Evolutionary conservation across 2,888 invertebrate species (phyloP), one percentile per base, ranked within the genome.

Genomic region (Ennomos erosarius): DNA sequence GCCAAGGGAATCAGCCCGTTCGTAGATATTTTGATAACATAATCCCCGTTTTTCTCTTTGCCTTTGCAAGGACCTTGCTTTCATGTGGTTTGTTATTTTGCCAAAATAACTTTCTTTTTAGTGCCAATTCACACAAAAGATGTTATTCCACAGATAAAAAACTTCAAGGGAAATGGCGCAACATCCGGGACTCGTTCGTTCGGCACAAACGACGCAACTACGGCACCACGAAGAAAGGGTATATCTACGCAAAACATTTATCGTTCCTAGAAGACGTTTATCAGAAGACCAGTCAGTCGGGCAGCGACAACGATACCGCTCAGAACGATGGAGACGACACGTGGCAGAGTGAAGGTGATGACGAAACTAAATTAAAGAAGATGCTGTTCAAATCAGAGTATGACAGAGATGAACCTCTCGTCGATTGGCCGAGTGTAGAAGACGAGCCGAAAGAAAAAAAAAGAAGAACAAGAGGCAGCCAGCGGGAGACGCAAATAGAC

Each of bases 101-200:
- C 26, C 26, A 26, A 26, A 6, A 26, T 26, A 26, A 26, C 1
- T 26, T 26, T 26, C 26, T 26, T 26, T 26, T 16, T 10, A 4
- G 13, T 16, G 9, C 42, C 16, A 11, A 5, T 35, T 43, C 10
- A 42, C 10, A 42, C 10, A n/a, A 11, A 9, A n/a, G 34, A 9
- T 26, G 0, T n/a, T 46, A 43, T 42, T 37, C 79, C 77, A n/a
- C 84, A 89, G 88, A 75, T 71, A 84, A 80, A 68, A 88, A 83
- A 70, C 73, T 89, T 4, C 76, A 85, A 58, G 74, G 78, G 70
- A 89, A 88, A 81, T 89, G 90, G 90, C 81, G 90, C n/a, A 88
- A 88, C 71, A 82, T 89, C 45, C 75, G 88, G n/a, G 90, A 89
- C 64, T 83, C 87, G 1, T 89, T 81, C 73, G 89, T 88, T 16